phyloP scores from a whole-genome alignment of 1,140 invertebrate genomes.

The Mamestra configurata region DNA sequence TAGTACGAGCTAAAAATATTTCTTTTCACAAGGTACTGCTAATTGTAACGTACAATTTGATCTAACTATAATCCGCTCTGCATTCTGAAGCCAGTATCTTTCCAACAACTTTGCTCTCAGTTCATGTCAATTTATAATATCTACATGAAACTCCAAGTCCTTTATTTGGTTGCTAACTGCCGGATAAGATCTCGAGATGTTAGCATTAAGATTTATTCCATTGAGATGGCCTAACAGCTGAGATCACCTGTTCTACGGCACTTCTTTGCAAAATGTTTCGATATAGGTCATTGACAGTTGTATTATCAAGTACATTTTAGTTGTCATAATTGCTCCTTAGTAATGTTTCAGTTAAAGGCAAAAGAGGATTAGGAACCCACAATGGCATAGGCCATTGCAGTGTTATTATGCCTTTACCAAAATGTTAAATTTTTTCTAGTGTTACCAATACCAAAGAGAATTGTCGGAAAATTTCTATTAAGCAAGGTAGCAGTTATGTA shows the following conservation, averaged over 20 bases:
- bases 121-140: background rate
- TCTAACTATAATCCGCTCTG: background rate
- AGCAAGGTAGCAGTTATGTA: background rate
- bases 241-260: no score
- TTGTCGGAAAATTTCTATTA: background rate
- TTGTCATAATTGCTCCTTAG: no score
- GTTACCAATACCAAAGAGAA: slow-evolving; percentile 10
- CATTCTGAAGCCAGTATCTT: background rate
- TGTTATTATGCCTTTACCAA: background rate
- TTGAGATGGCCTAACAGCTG: no score
- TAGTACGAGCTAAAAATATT: slow-evolving; percentile 12
- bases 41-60: background rate
- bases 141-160: background rate
- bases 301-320: no score
- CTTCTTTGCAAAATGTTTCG: no score
- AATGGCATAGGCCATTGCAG: no score
- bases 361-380: no score
- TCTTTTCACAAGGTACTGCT: slow-evolving; percentile 21
- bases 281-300: no score
- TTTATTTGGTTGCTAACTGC: background rate
- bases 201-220: no score
- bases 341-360: no score
- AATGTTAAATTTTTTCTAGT: background rate
- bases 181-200: no score
- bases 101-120: slow-evolving; percentile 5